phyloP scores from a whole-genome alignment of 2,888 invertebrate genomes.

The Podotricha telesiphe region DNA sequence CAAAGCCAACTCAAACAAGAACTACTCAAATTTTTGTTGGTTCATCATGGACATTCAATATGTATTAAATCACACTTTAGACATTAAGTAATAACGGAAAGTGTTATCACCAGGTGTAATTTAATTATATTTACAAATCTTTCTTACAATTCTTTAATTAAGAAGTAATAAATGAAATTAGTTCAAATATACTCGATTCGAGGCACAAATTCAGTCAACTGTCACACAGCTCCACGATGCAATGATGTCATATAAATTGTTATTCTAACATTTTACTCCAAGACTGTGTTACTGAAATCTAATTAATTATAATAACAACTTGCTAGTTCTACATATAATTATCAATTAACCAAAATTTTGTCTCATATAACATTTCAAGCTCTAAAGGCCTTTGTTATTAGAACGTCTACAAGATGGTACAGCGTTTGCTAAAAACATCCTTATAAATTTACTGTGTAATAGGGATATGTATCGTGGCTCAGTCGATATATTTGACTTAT shows the following conservation, averaged over 20 bases:
- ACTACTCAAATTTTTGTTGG: no score
- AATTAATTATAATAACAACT: constrained; percentile 9
- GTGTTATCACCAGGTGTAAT: no score
- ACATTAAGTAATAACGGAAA: no score
- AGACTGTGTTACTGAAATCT: neutral
- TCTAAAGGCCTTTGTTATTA: constrained; percentile 1
- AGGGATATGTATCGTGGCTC: neutral
- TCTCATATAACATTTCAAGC: constrained; percentile 1
- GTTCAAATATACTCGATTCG: no score
- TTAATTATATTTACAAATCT: no score
- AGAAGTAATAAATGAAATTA: no score
- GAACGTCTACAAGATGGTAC: neutral
- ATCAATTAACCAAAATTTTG: constrained; percentile 15
- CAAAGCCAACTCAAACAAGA: no score
- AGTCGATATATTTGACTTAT: no score
- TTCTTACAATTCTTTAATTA: no score
- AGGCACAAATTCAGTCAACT: neutral
- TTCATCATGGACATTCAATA: no score
- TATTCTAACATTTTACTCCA: constrained; percentile 1
- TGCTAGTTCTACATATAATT: constrained; percentile 9
- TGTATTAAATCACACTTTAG: no score
- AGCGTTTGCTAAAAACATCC: neutral
- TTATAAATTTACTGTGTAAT: neutral
- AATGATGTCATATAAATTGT: neutral
- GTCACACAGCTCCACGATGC: neutral